Base-by-base conservation (phyloP, 2,797 vertebrate genomes). In the Parambassis ranga region DNA sequence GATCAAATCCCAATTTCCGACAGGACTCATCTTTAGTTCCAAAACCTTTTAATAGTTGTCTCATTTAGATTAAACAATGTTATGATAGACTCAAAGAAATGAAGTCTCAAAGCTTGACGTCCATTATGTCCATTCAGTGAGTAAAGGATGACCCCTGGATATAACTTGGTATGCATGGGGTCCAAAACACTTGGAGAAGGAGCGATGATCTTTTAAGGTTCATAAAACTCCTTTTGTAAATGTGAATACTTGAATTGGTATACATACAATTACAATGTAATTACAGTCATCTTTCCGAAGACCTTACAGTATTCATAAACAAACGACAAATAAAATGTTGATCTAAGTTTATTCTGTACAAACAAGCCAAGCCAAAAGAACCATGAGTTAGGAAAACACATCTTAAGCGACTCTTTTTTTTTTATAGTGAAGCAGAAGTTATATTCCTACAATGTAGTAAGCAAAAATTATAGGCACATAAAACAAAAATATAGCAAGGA, bases 331-430 rank as follows among this genome's bases (percentile, higher is more conserved):
- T 83, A 48, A 90, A 87, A 86, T 85, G 84, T 80, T 77, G 72
- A 65, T 81, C 82, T 87, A 89, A 69, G 59, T 85, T 81, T 86
- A 85, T 83, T 89, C 86, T 90, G 79, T 91, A 91, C 90, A 91
- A 91, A 91, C 81, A 89, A 91, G 90, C 82, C 83, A 87, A 91
- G 89, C 87, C 75, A 77, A 87, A 86, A 75, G 76, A 89, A 85
- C 64, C 43, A 82, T 83, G 78, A 85, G 59, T 65, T 68, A 82
- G 64, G 77, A 88, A 87, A 85, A 84, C 78, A 89, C 89, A 86
- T 85, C 68, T 71, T 62, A 81, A 89, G 85, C 80, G 68, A 77
- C n/a, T n/a, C n/a, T 66, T 82, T 56, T 87, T 65, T 82, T 81
- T 79, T 85, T 56, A 85, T 83, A 82, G 75, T 83, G 73, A 86